A percentile compares a stretch with the other conserved stretches of the same genome.
phyloP scores from a whole-genome alignment of 2,888 invertebrate genomes.

The Merodon equestris region DNA sequence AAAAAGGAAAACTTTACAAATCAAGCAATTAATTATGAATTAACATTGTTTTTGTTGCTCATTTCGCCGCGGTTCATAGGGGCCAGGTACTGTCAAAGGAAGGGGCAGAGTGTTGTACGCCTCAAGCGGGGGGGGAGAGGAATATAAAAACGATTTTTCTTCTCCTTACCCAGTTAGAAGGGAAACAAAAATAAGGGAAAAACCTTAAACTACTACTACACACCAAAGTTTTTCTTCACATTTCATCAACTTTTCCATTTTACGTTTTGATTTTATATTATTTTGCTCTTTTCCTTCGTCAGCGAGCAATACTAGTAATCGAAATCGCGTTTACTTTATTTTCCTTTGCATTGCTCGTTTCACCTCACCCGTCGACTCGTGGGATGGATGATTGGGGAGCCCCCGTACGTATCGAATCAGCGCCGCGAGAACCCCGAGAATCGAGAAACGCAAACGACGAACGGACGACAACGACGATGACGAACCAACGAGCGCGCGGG shows the following conservation, averaged over 20 bases:
- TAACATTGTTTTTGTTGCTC: constrained; percentile 62
- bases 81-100: constrained; percentile 22
- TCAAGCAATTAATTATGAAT: constrained; percentile 60
- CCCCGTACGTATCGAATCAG: constrained; percentile 59
- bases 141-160: constrained; percentile 15
- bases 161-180: background rate
- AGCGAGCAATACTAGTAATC: too few relatives aligned
- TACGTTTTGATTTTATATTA: constrained; percentile 10
- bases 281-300: background rate
- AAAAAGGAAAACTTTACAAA: constrained; percentile 42
- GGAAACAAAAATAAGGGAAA: constrained; percentile 36
- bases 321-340: constrained; percentile 60
- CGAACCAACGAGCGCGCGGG: too few relatives aligned
- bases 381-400: too few relatives aligned
- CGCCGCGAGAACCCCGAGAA: constrained; percentile 58
- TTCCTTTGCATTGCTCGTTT: constrained; percentile 54
- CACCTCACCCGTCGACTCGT: constrained; percentile 50
- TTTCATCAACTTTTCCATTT: constrained; percentile 29
- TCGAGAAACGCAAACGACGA: constrained; percentile 53
- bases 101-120: constrained; percentile 35
- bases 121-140: too few relatives aligned
- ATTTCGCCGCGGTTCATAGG: too few relatives aligned
- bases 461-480: constrained; percentile 38
- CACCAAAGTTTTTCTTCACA: constrained; percentile 54
- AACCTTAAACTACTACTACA: too few relatives aligned